Evolutionary conservation across 2,888 invertebrate genomes (phyloP).

Genomic region (Lycocerus yunnanus): DNA sequence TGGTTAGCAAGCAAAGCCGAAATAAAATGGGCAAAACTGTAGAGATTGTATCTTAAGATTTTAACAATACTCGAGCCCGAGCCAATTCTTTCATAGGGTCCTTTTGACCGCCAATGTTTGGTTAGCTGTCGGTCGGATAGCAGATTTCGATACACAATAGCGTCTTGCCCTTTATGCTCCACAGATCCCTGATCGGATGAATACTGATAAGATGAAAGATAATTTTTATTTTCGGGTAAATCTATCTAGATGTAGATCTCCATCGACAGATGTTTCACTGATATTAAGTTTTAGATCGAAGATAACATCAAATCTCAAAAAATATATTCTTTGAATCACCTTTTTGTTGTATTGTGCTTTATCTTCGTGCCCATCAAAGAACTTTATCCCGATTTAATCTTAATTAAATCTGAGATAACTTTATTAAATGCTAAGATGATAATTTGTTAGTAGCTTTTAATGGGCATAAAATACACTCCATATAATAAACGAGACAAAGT

Average conservation of each 20-base stretch:
- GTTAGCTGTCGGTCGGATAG: slow-evolving; percentile 63
- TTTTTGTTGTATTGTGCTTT: slow-evolving; percentile 20
- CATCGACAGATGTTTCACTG: slow-evolving; percentile 34
- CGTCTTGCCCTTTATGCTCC: slow-evolving; percentile 43
- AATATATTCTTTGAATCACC: slow-evolving; percentile 16
- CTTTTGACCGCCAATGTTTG: slow-evolving; percentile 69
- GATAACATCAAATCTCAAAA: slow-evolving; percentile 27
- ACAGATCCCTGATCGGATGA: slow-evolving; percentile 45
- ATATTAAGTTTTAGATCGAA: slow-evolving; percentile 29
- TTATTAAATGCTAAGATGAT: slow-evolving; percentile 11
- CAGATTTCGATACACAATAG: slow-evolving; percentile 43
- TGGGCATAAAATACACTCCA: neutral
- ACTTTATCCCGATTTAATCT: slow-evolving; percentile 17
- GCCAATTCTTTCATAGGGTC: slow-evolving; percentile 53
- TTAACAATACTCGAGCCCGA: slow-evolving; percentile 49
- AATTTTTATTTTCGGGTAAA: slow-evolving; percentile 27
- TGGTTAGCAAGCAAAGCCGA: slow-evolving; percentile 52
- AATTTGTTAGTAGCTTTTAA: neutral
- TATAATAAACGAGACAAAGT: neutral
- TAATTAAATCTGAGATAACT: slow-evolving; percentile 25
- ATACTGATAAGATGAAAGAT: slow-evolving; percentile 49
- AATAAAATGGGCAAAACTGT: slow-evolving; percentile 47
- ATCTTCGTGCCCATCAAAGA: slow-evolving; percentile 7
- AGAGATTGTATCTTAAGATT: slow-evolving; percentile 52
- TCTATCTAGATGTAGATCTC: slow-evolving; percentile 22